A percentile compares a stretch with the other conserved stretches of the same genome.
phyloP scores from a whole-genome alignment of 2,888 invertebrate species.

The Cerastoderma edule region DNA sequence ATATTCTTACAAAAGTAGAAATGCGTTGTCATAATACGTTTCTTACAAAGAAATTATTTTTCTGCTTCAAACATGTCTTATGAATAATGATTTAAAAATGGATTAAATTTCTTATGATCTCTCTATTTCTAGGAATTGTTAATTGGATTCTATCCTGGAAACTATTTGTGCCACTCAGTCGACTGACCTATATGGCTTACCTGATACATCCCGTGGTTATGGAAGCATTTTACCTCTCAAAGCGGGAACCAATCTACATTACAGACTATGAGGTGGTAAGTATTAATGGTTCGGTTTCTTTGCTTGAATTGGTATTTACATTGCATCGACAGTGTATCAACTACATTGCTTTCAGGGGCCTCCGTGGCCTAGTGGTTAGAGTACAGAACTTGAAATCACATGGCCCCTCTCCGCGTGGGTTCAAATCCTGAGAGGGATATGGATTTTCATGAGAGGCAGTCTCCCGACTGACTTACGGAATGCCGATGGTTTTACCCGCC shows the following conservation, averaged over 20 bases:
- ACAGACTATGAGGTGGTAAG: slow-evolving; percentile 55
- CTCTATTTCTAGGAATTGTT: slow-evolving; percentile 64
- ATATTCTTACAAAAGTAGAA: too few species aligned
- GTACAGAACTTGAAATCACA: too few species aligned
- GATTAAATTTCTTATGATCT: slow-evolving; percentile 7
- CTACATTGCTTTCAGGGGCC: too few species aligned
- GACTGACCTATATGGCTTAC: slow-evolving; percentile 70
- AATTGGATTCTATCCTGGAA: slow-evolving; percentile 69
- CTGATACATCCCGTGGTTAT: slow-evolving; percentile 68
- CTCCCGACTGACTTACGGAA: too few species aligned
- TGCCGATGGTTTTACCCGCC: too few species aligned
- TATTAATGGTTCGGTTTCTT: not conserved
- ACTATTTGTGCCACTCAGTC: slow-evolving; percentile 65
- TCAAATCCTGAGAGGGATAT: too few species aligned
- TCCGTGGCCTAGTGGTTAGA: too few species aligned
- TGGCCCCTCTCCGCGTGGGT: too few species aligned
- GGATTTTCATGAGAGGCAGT: too few species aligned
- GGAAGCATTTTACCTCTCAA: slow-evolving; percentile 40
- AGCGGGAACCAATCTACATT: slow-evolving; percentile 37
- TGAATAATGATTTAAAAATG: not conserved
- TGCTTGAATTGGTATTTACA: not conserved
- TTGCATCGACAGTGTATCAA: too few species aligned
- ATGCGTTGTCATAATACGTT: too few species aligned
- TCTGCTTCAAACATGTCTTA: not conserved
- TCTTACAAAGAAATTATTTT: too few species aligned